A percentile compares a stretch with the other conserved stretches of the same genome.
Evolutionary conservation across 2,888 invertebrate genomes (phyloP).

Genomic region (Euzetes globulus): DNA sequence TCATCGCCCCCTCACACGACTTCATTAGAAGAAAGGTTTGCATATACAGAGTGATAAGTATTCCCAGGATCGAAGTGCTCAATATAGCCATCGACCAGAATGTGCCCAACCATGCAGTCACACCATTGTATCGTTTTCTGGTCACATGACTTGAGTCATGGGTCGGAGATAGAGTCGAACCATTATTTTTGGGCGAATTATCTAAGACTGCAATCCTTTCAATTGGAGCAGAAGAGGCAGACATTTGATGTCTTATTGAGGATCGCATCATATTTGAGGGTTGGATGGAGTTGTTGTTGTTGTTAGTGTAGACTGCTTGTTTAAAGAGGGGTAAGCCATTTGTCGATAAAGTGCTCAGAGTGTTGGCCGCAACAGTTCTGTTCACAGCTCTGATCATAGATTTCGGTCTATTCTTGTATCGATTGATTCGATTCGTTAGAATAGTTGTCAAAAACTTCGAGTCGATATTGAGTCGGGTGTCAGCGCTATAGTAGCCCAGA

Average conservation of each 20-base stretch:
- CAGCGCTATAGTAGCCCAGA: constrained; percentile 39
- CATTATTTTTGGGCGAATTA: neutral
- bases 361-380: neutral
- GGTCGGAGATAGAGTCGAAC: neutral
- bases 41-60: constrained; percentile 39
- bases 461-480: constrained; percentile 37
- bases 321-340: constrained; percentile 13
- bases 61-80: constrained; percentile 35
- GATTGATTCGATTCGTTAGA: neutral
- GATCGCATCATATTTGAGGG: constrained; percentile 13
- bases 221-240: neutral
- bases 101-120: constrained; percentile 37
- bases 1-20: constrained; percentile 39
- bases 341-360: neutral
- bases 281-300: neutral
- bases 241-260: neutral
- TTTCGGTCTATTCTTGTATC: neutral
- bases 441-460: neutral
- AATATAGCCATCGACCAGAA: constrained; percentile 40
- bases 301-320: neutral
- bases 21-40: constrained; percentile 42
- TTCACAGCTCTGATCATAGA: neutral
- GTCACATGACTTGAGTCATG: neutral
- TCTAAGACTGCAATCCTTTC: neutral
- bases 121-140: constrained; percentile 12